Percentiles rank a stretch among this genome's conserved stretches.
phyloP scores from a whole-genome alignment of 2,113 vertebrate genomes.

The Thryonomys swinderianus region DNA sequence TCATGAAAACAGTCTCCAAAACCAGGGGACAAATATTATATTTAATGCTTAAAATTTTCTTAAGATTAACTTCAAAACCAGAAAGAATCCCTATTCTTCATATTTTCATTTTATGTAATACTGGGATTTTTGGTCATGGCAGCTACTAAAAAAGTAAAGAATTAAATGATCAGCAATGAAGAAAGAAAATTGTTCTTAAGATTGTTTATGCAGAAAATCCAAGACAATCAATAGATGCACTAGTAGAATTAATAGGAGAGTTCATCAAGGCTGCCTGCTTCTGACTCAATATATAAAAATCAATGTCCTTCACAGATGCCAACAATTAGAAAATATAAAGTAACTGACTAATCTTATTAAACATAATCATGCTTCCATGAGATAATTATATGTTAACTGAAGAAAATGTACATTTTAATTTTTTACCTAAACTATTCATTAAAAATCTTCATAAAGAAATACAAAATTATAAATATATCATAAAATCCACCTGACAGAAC shows the following conservation, averaged over 20 bases:
- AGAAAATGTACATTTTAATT: background rate
- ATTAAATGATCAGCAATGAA: background rate
- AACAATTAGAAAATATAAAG: background rate
- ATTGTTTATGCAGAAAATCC: conserved; percentile 29
- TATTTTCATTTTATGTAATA: background rate
- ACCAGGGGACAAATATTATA: background rate
- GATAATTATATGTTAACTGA: background rate
- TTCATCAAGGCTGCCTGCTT: conserved; percentile 46
- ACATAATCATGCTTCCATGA: background rate
- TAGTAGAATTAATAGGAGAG: conserved; percentile 53
- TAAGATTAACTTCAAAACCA: background rate
- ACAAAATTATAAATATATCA: background rate
- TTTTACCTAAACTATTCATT: background rate
- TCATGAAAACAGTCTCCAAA: background rate
- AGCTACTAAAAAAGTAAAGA: background rate
- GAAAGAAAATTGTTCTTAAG: background rate
- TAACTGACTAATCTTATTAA: background rate
- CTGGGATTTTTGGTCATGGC: background rate
- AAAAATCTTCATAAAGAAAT: background rate
- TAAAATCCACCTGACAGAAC: background rate
- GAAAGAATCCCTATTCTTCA: background rate
- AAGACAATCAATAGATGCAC: conserved; percentile 10
- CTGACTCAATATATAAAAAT: conserved; percentile 58
- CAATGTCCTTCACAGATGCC: background rate
- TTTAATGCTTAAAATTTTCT: background rate